These are phyloP conservation scores for Vireo altiloquus DNA, from an alignment of 2,113 vertebrate species.

Conservation along the genomic window DNA sequence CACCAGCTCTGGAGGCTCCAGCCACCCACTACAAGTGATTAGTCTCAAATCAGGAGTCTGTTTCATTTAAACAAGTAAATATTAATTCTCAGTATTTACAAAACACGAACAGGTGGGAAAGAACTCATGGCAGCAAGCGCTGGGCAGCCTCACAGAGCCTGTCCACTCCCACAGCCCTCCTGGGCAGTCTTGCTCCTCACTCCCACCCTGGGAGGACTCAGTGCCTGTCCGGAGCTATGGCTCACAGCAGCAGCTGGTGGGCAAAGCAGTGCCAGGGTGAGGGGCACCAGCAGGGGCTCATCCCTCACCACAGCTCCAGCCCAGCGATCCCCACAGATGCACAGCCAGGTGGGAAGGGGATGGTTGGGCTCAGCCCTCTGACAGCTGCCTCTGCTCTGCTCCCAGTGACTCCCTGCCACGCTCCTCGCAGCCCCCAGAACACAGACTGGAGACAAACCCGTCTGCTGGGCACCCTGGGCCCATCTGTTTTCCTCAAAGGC, in stretches of 20 bases:
- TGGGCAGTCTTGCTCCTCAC: not conserved
- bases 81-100: not conserved
- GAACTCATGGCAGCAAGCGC: rapidly evolving
- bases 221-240: not conserved
- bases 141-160: not conserved
- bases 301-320: not conserved
- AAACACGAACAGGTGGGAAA: not conserved
- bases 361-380: rapidly evolving
- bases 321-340: rapidly evolving
- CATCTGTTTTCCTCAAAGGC: not conserved
- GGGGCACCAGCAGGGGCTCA: rapidly evolving
- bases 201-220: not conserved
- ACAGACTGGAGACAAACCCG: conserved; percentile 35
- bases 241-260: rapidly evolving
- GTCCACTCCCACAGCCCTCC: not conserved
- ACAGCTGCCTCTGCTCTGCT: not conserved
- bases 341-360: not conserved
- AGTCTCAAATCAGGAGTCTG: not conserved
- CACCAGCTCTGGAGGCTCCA: not conserved
- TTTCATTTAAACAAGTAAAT: not conserved
- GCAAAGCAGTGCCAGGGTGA: rapidly evolving
- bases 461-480: not conserved
- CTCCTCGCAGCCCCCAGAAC: not conserved
- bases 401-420: rapidly evolving
- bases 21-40: rapidly evolving